Evolutionary conservation across 2,797 vertebrate genomes (phyloP).

Genomic region (Melopsittacus undulatus): DNA sequence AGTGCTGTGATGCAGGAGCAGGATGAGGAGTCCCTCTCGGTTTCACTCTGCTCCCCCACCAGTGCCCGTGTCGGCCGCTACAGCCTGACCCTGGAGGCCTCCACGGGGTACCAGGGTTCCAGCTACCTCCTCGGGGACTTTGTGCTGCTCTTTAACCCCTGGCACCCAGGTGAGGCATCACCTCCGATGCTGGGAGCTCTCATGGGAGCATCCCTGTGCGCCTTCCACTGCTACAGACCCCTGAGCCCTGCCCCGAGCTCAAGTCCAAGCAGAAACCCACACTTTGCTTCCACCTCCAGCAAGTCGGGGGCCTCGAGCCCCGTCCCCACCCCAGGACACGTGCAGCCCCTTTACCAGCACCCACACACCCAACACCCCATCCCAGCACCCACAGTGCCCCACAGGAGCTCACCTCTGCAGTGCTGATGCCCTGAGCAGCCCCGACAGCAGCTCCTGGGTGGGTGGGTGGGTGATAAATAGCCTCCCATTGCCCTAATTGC

Average conservation of each 20-base stretch:
- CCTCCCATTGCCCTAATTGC: background rate
- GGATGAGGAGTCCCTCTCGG: background rate
- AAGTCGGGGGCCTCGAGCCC: accelerated
- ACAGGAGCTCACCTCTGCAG: background rate
- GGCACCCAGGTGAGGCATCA: slow-evolving; percentile 77
- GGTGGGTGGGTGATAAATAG: accelerated
- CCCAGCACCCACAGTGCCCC: background rate
- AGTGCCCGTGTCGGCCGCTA: slow-evolving; percentile 70
- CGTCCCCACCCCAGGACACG: background rate
- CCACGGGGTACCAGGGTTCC: slow-evolving; percentile 62
- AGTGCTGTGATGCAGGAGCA: slow-evolving; percentile 44
- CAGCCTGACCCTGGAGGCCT: slow-evolving; percentile 67
- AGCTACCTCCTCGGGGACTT: slow-evolving; percentile 70
- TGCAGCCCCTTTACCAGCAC: background rate
- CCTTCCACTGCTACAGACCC: background rate
- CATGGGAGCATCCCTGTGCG: accelerated
- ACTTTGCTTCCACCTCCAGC: background rate
- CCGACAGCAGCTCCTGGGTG: accelerated
- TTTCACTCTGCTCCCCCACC: slow-evolving; percentile 67
- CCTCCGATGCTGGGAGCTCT: background rate
- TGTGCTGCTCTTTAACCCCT: slow-evolving; percentile 77
- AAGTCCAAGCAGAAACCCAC: background rate
- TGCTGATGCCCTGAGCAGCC: background rate
- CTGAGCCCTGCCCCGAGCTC: background rate
- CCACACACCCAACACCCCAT: accelerated